A percentile compares a stretch with the other conserved stretches of the same genome.
Conservation (phyloP, 2,888 invertebrate genomes). For the Syrista parreyssii region DNA sequence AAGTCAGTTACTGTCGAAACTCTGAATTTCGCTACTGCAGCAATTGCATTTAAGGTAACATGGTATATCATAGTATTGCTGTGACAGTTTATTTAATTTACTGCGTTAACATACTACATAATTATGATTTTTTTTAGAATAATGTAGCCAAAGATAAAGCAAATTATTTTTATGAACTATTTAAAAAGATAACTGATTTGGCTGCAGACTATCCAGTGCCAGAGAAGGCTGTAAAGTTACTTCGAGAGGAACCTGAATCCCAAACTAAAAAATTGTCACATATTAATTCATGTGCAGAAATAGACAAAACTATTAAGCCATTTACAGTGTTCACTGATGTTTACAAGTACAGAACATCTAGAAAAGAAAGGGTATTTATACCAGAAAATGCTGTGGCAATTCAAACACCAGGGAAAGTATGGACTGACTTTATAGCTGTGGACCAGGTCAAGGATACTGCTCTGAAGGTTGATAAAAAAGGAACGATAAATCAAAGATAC, state of each 20-base stretch:
- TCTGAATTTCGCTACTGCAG: slow-evolving; percentile 50
- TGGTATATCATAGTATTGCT: too few relatives aligned
- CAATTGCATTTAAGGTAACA: slow-evolving; percentile 53
- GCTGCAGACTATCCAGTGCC: slow-evolving; percentile 22
- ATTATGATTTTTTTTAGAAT: slow-evolving; percentile 33
- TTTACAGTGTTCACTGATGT: slow-evolving; percentile 41
- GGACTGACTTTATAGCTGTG: slow-evolving; percentile 49
- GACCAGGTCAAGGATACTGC: slow-evolving; percentile 26
- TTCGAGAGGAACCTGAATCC: slow-evolving; percentile 15
- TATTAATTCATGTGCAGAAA: not conserved
- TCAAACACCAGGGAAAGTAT: slow-evolving; percentile 15
- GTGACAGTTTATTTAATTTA: too few relatives aligned
- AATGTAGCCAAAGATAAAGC: slow-evolving; percentile 26
- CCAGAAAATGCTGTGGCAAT: slow-evolving; percentile 34
- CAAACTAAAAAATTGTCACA: slow-evolving; percentile 15
- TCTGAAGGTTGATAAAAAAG: slow-evolving; percentile 7
- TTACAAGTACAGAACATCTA: slow-evolving; percentile 53
- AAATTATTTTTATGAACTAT: slow-evolving; percentile 43
- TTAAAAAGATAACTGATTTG: slow-evolving; percentile 37
- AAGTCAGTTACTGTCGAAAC: slow-evolving; percentile 46
- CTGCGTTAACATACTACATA: too few relatives aligned
- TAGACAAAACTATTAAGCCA: slow-evolving; percentile 14
- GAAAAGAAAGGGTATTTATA: slow-evolving; percentile 52
- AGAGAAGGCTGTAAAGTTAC: slow-evolving; percentile 11
- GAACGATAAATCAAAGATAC: slow-evolving; percentile 27